Evolutionary conservation across 2,797 vertebrate species (phyloP).

Genomic region (Euphonia xanthogaster): DNA sequence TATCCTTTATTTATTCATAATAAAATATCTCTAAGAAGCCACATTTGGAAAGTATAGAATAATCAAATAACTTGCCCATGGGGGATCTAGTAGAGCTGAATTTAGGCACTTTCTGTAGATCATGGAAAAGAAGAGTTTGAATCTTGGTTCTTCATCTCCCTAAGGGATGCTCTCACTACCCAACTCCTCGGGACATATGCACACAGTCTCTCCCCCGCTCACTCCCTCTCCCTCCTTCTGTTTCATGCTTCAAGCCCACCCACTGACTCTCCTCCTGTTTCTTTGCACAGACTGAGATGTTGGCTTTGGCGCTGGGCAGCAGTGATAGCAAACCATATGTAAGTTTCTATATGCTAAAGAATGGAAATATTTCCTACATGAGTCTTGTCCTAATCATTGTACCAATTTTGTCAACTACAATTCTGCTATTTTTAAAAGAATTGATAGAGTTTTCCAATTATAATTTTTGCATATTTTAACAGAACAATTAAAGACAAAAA

Average conservation of each 20-base stretch:
- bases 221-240: not conserved
- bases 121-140: not conserved
- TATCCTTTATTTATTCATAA: not conserved
- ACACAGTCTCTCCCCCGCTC: not conserved
- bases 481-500: not conserved
- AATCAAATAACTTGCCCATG: not conserved
- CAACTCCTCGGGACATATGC: not conserved
- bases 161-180: not conserved
- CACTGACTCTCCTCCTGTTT: not conserved
- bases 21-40: not conserved
- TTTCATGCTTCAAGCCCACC: not conserved
- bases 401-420: not conserved
- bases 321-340: constrained; percentile 6
- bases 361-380: not conserved
- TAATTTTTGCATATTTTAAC: not conserved
- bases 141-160: not conserved
- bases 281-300: not conserved
- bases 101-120: not conserved
- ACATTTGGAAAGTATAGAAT: not conserved
- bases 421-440: not conserved
- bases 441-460: not conserved
- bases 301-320: not conserved
- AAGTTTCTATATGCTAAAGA: not conserved
- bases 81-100: not conserved
- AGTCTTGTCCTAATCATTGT: not conserved